A percentile compares a stretch with the other conserved stretches of the same genome.
phyloP scores from a whole-genome alignment of 2,113 vertebrate genomes.

The Apodemus speciosus region DNA sequence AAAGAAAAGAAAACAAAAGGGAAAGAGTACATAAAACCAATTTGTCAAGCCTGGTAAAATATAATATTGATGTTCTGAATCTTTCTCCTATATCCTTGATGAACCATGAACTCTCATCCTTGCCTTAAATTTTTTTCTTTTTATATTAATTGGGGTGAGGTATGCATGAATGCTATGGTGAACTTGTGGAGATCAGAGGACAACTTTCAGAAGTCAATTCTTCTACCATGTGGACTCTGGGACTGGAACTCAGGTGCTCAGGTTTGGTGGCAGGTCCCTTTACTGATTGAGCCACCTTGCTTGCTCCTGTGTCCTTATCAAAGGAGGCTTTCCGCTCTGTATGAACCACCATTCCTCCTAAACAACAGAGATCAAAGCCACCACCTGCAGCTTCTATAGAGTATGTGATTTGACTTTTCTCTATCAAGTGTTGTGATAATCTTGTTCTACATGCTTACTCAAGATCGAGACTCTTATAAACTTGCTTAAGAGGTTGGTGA shows the following conservation, averaged over 20 bases:
- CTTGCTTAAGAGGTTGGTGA: background rate
- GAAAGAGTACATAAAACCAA: no score
- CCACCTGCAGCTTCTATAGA: slow-evolving; percentile 25
- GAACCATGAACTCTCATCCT: background rate
- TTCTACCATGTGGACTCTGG: background rate
- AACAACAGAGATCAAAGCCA: slow-evolving; percentile 41
- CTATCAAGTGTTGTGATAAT: background rate
- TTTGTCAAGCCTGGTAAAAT: slow-evolving; percentile 28
- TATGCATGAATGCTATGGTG: background rate
- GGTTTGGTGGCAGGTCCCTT: background rate
- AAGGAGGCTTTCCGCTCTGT: slow-evolving; percentile 14
- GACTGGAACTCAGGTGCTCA: no score
- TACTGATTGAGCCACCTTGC: background rate
- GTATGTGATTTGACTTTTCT: slow-evolving; percentile 32
- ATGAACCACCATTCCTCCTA: slow-evolving; percentile 37
- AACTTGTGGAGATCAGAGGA: background rate
- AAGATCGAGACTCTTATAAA: slow-evolving; percentile 46
- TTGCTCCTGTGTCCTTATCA: background rate
- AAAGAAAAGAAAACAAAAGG: background rate
- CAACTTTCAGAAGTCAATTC: background rate
- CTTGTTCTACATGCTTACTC: background rate
- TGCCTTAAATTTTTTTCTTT: background rate
- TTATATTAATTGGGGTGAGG: background rate
- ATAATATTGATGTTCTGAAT: slow-evolving; percentile 37
- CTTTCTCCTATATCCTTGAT: background rate